Evolutionary conservation across 1,140 invertebrate species (phyloP).

Genomic region (Diabrotica virgifera): DNA sequence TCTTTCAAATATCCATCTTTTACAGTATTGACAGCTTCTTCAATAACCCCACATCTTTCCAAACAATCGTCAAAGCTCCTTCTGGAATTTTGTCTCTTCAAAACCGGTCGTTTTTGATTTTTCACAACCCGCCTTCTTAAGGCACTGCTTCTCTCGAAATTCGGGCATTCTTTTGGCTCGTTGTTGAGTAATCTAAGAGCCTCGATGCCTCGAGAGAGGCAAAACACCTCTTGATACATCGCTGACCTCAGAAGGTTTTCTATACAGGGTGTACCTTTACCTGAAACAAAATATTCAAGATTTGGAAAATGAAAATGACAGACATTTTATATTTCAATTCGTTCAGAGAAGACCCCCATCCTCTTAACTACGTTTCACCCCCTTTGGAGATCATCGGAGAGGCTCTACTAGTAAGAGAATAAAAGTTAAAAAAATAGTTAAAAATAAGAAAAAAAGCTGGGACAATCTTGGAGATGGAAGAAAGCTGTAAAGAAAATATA

Average conservation of each 20-base stretch:
- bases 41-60: slow-evolving; percentile 18
- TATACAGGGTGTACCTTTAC: too few species aligned
- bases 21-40: background rate
- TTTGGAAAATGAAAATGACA: too few species aligned
- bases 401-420: too few species aligned
- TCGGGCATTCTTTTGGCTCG: slow-evolving; percentile 24
- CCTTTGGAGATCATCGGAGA: too few species aligned
- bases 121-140: slow-evolving; percentile 24
- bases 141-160: slow-evolving; percentile 33
- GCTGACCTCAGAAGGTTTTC: background rate
- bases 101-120: slow-evolving; percentile 7
- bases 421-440: too few species aligned
- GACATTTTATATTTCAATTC: too few species aligned
- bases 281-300: too few species aligned
- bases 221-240: slow-evolving; percentile 22
- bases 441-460: too few species aligned
- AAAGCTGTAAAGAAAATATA: too few species aligned
- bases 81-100: slow-evolving; percentile 23
- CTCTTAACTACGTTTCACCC: too few species aligned
- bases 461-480: too few species aligned
- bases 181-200: slow-evolving; percentile 6
- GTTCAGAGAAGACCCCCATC: too few species aligned
- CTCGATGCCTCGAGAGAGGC: slow-evolving; percentile 10
- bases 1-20: background rate
- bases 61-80: slow-evolving; percentile 28